Conservation (phyloP, 2,113 vertebrate species). For the Oncorhynchus masou region DNA sequence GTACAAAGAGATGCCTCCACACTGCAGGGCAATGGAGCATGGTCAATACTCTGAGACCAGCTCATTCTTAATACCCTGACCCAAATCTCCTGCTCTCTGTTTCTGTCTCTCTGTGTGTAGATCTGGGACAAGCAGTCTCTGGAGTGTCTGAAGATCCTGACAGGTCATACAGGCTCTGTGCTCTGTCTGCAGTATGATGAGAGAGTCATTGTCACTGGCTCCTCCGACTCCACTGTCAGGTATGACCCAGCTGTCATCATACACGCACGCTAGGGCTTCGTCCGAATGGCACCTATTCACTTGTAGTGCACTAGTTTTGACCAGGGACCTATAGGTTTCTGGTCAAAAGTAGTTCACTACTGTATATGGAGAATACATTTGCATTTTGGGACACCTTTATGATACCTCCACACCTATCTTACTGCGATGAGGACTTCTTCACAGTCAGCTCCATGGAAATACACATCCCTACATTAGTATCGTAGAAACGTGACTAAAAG, state of each 20-base stretch:
- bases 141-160: conserved; percentile 97
- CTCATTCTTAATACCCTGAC: conserved; percentile 38
- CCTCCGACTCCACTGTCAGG: conserved; percentile 97
- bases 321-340: too few relatives aligned
- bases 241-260: conserved; percentile 41
- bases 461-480: too few relatives aligned
- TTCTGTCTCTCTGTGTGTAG: conserved; percentile 56
- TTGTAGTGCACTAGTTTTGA: too few relatives aligned
- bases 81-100: conserved; percentile 24
- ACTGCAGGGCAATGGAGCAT: conserved; percentile 54
- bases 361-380: too few relatives aligned
- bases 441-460: too few relatives aligned
- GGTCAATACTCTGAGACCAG: conserved; percentile 31
- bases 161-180: conserved; percentile 96
- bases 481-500: too few relatives aligned
- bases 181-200: conserved; percentile 98
- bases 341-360: too few relatives aligned
- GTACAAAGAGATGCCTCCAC: not conserved
- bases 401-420: too few relatives aligned
- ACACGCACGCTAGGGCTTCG: too few relatives aligned
- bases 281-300: too few relatives aligned
- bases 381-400: too few relatives aligned
- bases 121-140: conserved; percentile 98
- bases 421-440: too few relatives aligned
- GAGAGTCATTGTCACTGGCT: conserved; percentile 96